Percentiles rank a stretch among this genome's conserved stretches.
Evolutionary conservation across 2,888 invertebrate species (phyloP).

Genomic region (Tachina fera): DNA sequence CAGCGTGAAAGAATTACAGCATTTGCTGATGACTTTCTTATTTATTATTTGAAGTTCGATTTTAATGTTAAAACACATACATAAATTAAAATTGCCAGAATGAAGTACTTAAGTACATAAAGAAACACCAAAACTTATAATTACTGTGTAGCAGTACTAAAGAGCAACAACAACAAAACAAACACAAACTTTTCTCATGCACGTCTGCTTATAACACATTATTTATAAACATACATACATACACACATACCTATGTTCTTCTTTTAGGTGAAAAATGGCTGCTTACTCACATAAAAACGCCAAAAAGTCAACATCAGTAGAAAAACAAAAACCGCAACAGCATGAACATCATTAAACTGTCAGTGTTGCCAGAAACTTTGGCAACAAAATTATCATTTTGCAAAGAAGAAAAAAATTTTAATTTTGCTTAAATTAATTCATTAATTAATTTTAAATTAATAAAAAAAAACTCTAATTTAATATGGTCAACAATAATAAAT

Average conservation of each 20-base stretch:
- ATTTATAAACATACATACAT: not conserved
- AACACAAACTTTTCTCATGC: not conserved
- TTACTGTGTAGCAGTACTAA: not conserved
- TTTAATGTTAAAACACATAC: conserved; percentile 23
- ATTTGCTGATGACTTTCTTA: not conserved
- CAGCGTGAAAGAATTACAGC: conserved; percentile 9
- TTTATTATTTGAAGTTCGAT: not conserved
- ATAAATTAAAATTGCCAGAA: not conserved
- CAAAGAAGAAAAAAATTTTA: not conserved
- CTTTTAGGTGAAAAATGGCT: not conserved
- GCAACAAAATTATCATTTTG: not conserved
- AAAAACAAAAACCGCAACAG: not conserved
- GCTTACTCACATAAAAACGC: not conserved
- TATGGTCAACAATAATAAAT: too few species aligned
- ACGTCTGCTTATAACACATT: not conserved
- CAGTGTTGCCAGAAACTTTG: not conserved
- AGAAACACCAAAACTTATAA: not conserved
- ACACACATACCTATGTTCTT: not conserved
- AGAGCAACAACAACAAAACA: not conserved
- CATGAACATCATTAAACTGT: not conserved
- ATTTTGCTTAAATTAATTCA: too few species aligned
- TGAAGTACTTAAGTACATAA: not conserved
- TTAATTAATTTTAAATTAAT: too few species aligned
- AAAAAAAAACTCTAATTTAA: too few species aligned
- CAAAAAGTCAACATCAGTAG: not conserved